These are phyloP conservation scores for Channa maculata DNA, from an alignment of 2,113 vertebrate species.

Conservation along the genomic window DNA sequence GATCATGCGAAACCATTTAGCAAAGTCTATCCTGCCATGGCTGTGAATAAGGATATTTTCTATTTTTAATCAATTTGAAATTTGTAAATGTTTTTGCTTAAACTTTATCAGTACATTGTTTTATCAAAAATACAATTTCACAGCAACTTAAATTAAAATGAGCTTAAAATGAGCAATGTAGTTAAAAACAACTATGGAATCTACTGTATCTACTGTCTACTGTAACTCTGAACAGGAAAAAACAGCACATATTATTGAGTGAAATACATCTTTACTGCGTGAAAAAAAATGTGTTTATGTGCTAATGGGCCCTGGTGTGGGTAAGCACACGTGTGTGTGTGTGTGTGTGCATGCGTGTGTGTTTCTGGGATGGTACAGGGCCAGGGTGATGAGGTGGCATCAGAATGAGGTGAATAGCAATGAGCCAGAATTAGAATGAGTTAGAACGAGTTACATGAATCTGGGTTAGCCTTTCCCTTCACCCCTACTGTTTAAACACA, in stretches of 20 bases:
- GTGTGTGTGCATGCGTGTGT: conserved; percentile 35
- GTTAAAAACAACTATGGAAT: background rate
- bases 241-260: conserved; percentile 18
- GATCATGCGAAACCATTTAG: background rate
- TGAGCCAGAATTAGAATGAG: conserved; percentile 61
- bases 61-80: background rate
- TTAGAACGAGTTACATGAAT: conserved; percentile 65
- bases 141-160: background rate
- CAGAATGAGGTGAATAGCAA: conserved; percentile 65
- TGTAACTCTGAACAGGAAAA: background rate
- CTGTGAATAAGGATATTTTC: background rate
- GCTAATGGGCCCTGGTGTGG: conserved; percentile 17
- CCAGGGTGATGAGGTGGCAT: conserved; percentile 46
- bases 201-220: background rate
- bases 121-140: background rate
- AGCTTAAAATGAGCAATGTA: no score
- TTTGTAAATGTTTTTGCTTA: no score
- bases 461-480: conserved; percentile 74
- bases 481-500: conserved; percentile 65
- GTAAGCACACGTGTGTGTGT: conserved; percentile 2
- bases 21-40: background rate
- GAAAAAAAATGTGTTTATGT: background rate
- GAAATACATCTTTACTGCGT: conserved; percentile 58
- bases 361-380: conserved; percentile 76
- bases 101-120: background rate